Evolutionary conservation across 2,113 vertebrate genomes (phyloP), one percentile per base, ranked within the genome.

Genomic region (Rattus rattus): DNA sequence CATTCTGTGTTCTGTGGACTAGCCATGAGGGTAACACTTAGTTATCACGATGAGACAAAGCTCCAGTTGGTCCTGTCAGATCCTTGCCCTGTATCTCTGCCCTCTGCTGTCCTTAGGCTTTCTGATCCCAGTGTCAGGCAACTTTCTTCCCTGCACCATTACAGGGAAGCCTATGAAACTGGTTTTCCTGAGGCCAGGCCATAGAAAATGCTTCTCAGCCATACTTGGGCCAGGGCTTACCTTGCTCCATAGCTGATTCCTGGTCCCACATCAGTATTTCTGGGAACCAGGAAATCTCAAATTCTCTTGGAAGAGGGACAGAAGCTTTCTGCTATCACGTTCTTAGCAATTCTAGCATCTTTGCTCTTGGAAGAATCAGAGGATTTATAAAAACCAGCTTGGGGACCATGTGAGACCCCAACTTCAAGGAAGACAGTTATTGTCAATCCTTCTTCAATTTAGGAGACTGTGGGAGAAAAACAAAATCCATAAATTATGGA

Each of bases 391-490:
- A 67, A 79, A 20, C 26, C 16, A 43, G 30, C 36, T 70, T n/a
- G 16, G 14, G 24, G 19, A 2, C 2, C 4, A 26, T 19, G 9
- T 52, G 39, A 65, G 77, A 36, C 16, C 75, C 24, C 75, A 33
- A 1, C 26, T 85, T 30, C 83, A 83, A 61, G 85, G 61, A 43
- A 97, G 94, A 61, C 24, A 88, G 83, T 13, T 13, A 92, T 84
- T 94, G 61, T 7, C 39, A 73, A 59, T 69, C 81, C 52, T 89
- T 96, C 54, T 61, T 81, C 49, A 17, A 63, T 88, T 97, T 97
- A 88, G 83, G 83, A 97, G 95, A 92, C 75, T 33, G 8, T 39
- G 39, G 47, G 43, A 65, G 90, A 93, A 95, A 98, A 96, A 95
- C 54, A 26, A 90, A 81, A 91, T 90, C 7, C 10, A 77, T 86